Base-by-base conservation (phyloP, 2,888 invertebrate species). In the Acleris laterana region DNA sequence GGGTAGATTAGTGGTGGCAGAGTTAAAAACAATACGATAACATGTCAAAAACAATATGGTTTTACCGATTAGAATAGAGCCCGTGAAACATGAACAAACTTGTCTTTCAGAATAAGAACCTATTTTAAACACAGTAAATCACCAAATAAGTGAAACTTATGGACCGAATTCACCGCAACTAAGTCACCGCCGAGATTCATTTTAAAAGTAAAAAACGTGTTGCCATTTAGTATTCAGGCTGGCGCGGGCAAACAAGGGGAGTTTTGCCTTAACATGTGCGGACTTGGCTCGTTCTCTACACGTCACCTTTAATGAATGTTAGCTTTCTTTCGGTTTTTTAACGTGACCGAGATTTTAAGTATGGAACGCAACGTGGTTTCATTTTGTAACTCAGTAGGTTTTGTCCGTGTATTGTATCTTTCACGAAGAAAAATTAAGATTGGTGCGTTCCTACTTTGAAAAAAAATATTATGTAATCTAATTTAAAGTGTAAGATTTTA, bases 281-380 rank as follows among this genome's bases (percentile, higher is more conserved):
- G 42, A 71, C 66, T 69, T 64, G 71, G 67, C 70, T 68, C 72
- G 69, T 73, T 73, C 70, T 64, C 69, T 68, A 72, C 74, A 74
- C 74, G 74, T 74, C 71, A 72, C 69, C 42, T 32, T 49, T 72
- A 69, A 72, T 69, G 64, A 69, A 68, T 68, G 69, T 69, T 66
- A 52, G 66, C 56, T 63, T 60, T 28, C 25, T 68, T 46, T 57
- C 51, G 55, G 42, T 48, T 63, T 68, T 44, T 28, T 48, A 44
- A 63, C 65, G 64, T 68, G 68, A 62, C 62, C 38, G 61, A 44
- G n/a, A 51, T 66, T 66, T 51, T 46, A 56, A 66, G 53, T 63
- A 28, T 52, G 32, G 17, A 17, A 25, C 4, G 13, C 16, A 42
- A 13, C 19, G 52, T 25, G 46, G 61, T 17, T 38, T 58, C 9